Evolutionary conservation across 2,113 vertebrate genomes (phyloP).

Genomic region (Zingel zingel): DNA sequence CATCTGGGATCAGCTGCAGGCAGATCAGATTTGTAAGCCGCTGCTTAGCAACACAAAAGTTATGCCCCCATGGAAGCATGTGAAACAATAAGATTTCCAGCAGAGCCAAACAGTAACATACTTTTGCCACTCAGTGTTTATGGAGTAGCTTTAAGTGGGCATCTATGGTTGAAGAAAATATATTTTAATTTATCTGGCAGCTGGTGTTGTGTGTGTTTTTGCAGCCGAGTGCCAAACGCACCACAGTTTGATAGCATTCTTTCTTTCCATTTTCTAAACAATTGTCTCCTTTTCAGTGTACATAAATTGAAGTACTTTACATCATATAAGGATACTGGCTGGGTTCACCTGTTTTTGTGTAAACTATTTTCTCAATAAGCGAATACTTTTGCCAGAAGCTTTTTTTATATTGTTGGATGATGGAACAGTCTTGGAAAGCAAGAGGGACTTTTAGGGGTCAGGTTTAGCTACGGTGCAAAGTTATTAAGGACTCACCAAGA

Average conservation of each 20-base stretch:
- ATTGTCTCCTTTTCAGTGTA: neutral
- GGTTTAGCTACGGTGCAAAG: neutral
- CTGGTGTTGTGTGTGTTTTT: constrained; percentile 14
- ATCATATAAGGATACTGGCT: neutral
- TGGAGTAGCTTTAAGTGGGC: constrained; percentile 42
- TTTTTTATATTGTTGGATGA: neutral
- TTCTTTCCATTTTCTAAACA: constrained; percentile 21
- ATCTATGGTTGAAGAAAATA: constrained; percentile 36
- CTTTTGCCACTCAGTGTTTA: constrained; percentile 19
- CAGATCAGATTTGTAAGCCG: constrained; percentile 66
- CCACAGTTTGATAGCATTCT: neutral
- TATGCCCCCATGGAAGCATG: constrained; percentile 52
- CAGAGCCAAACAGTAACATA: constrained; percentile 50
- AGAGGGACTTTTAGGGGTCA: neutral
- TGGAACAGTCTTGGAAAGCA: neutral
- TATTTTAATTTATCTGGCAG: constrained; percentile 30
- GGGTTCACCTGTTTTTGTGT: neutral
- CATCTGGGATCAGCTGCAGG: constrained; percentile 76
- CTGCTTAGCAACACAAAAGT: constrained; percentile 56
- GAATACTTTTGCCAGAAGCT: neutral
- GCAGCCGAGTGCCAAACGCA: neutral
- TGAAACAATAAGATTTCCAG: constrained; percentile 61
- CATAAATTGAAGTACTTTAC: neutral
- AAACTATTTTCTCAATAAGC: neutral
- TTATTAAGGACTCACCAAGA: neutral